Evolutionary conservation across 2,888 invertebrate genomes (phyloP).

Genomic region (Carpatolechia fugitivella): DNA sequence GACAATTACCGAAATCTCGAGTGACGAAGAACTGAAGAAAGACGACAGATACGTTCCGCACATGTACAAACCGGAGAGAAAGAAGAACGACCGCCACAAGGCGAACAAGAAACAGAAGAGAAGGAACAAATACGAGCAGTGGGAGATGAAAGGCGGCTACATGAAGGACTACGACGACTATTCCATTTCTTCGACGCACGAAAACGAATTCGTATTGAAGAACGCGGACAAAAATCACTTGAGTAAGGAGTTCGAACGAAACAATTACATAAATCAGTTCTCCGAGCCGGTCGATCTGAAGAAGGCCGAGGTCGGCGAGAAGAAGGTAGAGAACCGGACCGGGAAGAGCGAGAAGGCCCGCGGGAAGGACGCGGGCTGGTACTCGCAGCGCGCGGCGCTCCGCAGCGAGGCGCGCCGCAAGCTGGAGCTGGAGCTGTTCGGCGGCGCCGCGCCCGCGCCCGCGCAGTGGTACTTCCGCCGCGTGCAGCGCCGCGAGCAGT

Average conservation of each 20-base stretch:
- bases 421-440: slow-evolving; percentile 57
- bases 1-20: slow-evolving; percentile 34
- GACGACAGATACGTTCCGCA: slow-evolving; percentile 59
- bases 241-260: slow-evolving; percentile 35
- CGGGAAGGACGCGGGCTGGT: slow-evolving; percentile 50
- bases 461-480: slow-evolving; percentile 73
- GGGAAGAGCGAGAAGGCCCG: slow-evolving; percentile 29
- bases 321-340: slow-evolving; percentile 21
- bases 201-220: slow-evolving; percentile 39
- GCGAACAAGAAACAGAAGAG: slow-evolving; percentile 64
- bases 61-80: slow-evolving; percentile 53
- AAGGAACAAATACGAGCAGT: slow-evolving; percentile 66
- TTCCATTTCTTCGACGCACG: slow-evolving; percentile 44
- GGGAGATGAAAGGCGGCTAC: slow-evolving; percentile 69
- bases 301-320: slow-evolving; percentile 12
- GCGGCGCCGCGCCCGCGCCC: slow-evolving; percentile 49
- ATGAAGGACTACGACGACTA: slow-evolving; percentile 63
- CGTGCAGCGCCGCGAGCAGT: slow-evolving; percentile 69
- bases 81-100: slow-evolving; percentile 59
- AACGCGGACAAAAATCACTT: slow-evolving; percentile 37
- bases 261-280: slow-evolving; percentile 36
- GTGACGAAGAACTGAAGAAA: slow-evolving; percentile 61
- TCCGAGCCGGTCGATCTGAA: slow-evolving; percentile 28
- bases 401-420: slow-evolving; percentile 61
- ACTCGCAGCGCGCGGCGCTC: slow-evolving; percentile 52